These are phyloP conservation scores for Gallirallus australis DNA, from an alignment of 2,797 vertebrate genomes.

Conservation along the genomic window DNA sequence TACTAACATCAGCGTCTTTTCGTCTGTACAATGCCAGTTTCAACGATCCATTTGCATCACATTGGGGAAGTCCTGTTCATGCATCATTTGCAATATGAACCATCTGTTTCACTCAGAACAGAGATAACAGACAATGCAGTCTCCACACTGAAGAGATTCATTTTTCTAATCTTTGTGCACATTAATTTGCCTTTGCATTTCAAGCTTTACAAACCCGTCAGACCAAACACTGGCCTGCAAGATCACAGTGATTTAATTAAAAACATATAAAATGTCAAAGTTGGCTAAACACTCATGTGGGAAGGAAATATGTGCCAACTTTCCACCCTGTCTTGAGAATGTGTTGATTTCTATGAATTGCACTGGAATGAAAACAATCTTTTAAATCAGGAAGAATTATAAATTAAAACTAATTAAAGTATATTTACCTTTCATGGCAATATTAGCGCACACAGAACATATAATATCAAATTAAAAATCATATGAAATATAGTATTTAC, in stretches of 20 bases:
- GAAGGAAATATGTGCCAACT: not conserved
- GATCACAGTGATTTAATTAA: slow-evolving; percentile 51
- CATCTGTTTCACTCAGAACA: slow-evolving; percentile 65
- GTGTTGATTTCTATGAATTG: not conserved
- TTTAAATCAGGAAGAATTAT: not conserved
- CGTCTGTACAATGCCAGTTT: not conserved
- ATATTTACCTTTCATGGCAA: not conserved
- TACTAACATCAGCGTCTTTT: slow-evolving; percentile 23
- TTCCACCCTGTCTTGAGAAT: not conserved
- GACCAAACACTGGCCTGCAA: slow-evolving; percentile 9
- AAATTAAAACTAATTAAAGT: not conserved
- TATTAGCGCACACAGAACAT: not conserved
- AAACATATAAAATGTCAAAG: not conserved
- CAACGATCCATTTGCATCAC: slow-evolving; percentile 15
- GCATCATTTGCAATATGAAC: slow-evolving; percentile 58
- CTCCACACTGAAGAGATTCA: not conserved
- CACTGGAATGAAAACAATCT: not conserved
- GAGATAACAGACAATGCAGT: slow-evolving; percentile 54
- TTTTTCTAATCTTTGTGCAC: slow-evolving; percentile 11
- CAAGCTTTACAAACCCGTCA: slow-evolving; percentile 26
- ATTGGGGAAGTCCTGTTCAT: slow-evolving; percentile 39
- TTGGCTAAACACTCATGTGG: not conserved
- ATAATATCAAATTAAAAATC: not conserved
- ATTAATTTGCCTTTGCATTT: slow-evolving; percentile 49
- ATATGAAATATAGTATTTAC: not conserved